Evolutionary conservation across 2,888 invertebrate species (phyloP).

Genomic region (Eupelmus urozonus): DNA sequence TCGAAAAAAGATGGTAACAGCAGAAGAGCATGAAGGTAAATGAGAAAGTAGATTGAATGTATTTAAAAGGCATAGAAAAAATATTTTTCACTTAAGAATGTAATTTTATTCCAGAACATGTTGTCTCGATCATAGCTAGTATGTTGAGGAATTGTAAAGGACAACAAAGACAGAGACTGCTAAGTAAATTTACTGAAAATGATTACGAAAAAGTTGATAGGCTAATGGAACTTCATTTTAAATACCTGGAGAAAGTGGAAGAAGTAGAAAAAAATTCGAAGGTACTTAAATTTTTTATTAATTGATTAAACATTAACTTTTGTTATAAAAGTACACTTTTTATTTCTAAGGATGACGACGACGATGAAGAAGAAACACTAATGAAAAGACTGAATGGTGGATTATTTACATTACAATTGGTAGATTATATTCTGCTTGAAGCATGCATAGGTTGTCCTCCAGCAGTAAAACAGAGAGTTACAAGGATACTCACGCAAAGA

Average conservation of each 20-base stretch:
- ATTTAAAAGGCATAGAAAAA: slow-evolving; percentile 11
- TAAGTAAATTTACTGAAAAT: slow-evolving; percentile 98
- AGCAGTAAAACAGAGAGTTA: slow-evolving; percentile 90
- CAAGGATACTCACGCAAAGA: slow-evolving; percentile 92
- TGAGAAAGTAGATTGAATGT: neutral
- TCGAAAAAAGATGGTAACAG: slow-evolving; percentile 86
- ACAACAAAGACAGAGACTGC: slow-evolving; percentile 91
- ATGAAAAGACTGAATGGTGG: slow-evolving; percentile 94
- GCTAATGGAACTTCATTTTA: slow-evolving; percentile 96
- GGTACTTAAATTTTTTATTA: slow-evolving; percentile 75
- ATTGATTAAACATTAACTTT: neutral
- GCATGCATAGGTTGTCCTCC: slow-evolving; percentile 86
- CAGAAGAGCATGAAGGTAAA: slow-evolving; percentile 92
- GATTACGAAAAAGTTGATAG: slow-evolving; percentile 99
- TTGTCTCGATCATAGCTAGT: slow-evolving; percentile 94
- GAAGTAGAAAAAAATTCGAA: slow-evolving; percentile 84
- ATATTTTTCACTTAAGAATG: slow-evolving; percentile 5
- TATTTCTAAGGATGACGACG: slow-evolving; percentile 80
- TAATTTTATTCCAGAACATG: slow-evolving; percentile 84
- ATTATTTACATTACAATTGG: slow-evolving; percentile 95
- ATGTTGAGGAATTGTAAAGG: slow-evolving; percentile 96
- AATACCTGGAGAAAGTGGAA: slow-evolving; percentile 96
- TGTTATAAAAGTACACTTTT: neutral
- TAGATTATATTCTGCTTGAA: slow-evolving; percentile 93
- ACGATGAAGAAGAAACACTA: slow-evolving; percentile 92